Base-by-base conservation (phyloP, 2,888 invertebrate species). In the Cryptus armator region DNA sequence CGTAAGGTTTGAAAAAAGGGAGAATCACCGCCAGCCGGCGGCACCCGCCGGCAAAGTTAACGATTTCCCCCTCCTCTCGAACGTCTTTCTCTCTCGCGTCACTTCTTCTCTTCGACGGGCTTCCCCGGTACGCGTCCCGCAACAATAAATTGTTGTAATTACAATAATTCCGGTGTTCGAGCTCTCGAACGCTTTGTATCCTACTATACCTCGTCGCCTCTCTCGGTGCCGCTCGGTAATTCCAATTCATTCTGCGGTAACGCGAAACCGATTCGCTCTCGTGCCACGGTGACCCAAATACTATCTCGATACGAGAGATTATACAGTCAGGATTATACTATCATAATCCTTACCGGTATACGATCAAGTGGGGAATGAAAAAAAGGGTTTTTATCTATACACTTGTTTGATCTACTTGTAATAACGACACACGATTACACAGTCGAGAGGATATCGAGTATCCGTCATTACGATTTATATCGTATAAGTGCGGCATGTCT, bases 91-190 rank as follows among this genome's bases (percentile, higher is more conserved):
- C 62, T 53, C 6, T 14, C 70, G 29, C 56, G 51, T 62, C 66
- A 68, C 62, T 43, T 70, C 59, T 56, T 81, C 64, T 68, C 71
- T 70, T 70, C 64, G 16, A 24, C 56, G 56, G 71, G 77, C 70
- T 44, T 53, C 72, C 76, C 56, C 68, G 74, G 64, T 67, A 81
- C 74, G 24, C 68, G 75, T 62, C 87, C 68, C 62, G 87, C 71
- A 89, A 91, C 90, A 92, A 92, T 92, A 92, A 92, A 92, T 91
- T 91, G 89, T 91, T 88, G 90, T 91, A 92, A 92, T 92, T 92
- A 91, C 89, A 91, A 92, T 92, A 91, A 92, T 92, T 90, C 89
- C 87, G 88, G 89, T 87, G 89, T 90, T 91, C 88, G 88, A 89
- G 86, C 81, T 43, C 81, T 75, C 64, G 74, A 81, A 81, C 67